These are phyloP conservation scores for Encarsia formosa DNA, from an alignment of 2,888 invertebrate genomes.

Conservation along the genomic window DNA sequence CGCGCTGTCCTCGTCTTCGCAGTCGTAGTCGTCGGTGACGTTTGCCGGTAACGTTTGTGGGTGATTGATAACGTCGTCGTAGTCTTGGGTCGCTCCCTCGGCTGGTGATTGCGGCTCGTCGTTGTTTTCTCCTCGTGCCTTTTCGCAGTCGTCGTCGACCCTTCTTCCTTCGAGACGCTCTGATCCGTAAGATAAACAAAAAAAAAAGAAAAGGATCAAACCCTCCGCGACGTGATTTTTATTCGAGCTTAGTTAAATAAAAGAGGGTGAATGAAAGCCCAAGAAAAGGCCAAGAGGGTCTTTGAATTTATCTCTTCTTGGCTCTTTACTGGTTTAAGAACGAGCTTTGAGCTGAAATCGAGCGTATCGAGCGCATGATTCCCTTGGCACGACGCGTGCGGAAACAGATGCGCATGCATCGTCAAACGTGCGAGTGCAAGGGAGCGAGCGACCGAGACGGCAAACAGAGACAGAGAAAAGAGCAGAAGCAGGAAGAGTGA, in stretches of 20 bases:
- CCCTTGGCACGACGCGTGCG: background rate
- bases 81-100: background rate
- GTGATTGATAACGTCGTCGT: slow-evolving; percentile 19
- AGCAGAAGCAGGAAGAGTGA: background rate
- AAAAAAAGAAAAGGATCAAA: too few relatives aligned
- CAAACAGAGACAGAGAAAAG: background rate
- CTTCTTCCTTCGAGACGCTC: too few relatives aligned
- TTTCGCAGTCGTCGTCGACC: background rate
- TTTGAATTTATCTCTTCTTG: too few relatives aligned
- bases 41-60: too few relatives aligned
- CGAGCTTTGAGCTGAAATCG: slow-evolving; percentile 13
- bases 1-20: background rate
- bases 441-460: background rate
- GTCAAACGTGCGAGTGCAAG: background rate
- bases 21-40: slow-evolving; percentile 2
- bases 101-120: background rate
- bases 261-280: too few relatives aligned
- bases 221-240: too few relatives aligned
- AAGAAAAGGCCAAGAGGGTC: too few relatives aligned
- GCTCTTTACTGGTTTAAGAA: background rate
- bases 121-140: background rate
- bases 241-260: too few relatives aligned
- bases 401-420: background rate
- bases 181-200: too few relatives aligned
- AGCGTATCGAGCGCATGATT: slow-evolving; percentile 12